Evolutionary conservation across 2,888 invertebrate species (phyloP), one percentile per base, ranked within the genome.

Genomic region (Aporophyla lueneburgensis): DNA sequence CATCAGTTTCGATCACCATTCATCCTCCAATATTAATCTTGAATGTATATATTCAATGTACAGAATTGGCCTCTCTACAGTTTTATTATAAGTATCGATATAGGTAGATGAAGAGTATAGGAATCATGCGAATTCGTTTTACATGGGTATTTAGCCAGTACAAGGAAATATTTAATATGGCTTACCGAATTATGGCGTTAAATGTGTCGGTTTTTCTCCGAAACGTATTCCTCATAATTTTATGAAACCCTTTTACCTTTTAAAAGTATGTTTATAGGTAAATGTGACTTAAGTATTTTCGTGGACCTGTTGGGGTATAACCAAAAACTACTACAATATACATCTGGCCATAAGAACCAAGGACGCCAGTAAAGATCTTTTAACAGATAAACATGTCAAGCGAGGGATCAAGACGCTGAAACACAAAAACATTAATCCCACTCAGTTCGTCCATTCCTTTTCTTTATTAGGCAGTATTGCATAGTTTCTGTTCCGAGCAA

Each of bases 401-500:
- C 33, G 43, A 71, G 27, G 59, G 61, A 61, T 70, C 54, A 56
- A 46, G 70, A 61, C 53, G 58, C 40, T 76, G 82, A 59, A 85
- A 67, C 73, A 73, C 73, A 69, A 76, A 80, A 71, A 68, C 86
- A 83, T 83, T 81, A 85, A 85, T 85, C 71, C 85, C 70, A 85
- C 82, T 85, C 78, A 83, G 78, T 71, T 82, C 54, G 51, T 56
- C 71, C 82, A 74, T 78, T 82, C 68, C 71, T 71, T 83, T 78
- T 75, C 83, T 78, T 84, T 84, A 84, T 81, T 84, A 78, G 54
- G 53, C 71, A 66, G 67, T 78, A 78, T 66, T 72, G 76, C 80
- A 78, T 87, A 84, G 76, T 86, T 88, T 84, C 76, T 81, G 78
- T 65, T 70, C 68, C 77, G 53, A 76, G 78, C 77, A 76, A 86